A percentile compares a stretch with the other conserved stretches of the same genome.
These are phyloP conservation scores for Pristionchus entomophagus DNA, from an alignment of 2,888 invertebrate genomes.

Conservation along the genomic window DNA sequence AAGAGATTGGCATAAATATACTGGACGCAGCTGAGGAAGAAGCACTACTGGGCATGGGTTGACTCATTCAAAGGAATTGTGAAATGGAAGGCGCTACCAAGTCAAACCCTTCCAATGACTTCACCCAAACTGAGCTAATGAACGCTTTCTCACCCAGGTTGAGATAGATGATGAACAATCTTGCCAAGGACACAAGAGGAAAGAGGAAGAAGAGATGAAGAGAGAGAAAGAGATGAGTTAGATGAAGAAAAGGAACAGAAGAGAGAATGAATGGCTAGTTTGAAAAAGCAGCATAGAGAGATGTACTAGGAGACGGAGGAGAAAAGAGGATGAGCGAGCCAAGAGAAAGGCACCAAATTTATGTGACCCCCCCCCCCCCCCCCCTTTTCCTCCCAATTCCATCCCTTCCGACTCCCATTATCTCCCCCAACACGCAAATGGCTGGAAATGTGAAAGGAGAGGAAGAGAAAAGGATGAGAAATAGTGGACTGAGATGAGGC, in stretches of 20 bases:
- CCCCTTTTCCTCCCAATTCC: conserved; percentile 7
- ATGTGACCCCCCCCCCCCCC: neutral
- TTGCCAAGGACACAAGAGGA: conserved; percentile 7
- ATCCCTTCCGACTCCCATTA: conserved; percentile 27
- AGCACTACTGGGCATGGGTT: neutral
- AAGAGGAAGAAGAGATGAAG: neutral
- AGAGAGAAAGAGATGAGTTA: neutral
- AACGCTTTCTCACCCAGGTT: conserved; percentile 16
- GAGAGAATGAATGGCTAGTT: neutral
- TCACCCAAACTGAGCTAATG: neutral
- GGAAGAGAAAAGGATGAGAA: neutral
- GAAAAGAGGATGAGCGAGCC: neutral
- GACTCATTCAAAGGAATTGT: neutral
- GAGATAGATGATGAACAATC: neutral
- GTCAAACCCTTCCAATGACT: neutral
- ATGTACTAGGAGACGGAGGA: conserved; percentile 9
- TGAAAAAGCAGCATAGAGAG: conserved; percentile 17
- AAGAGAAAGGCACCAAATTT: conserved; percentile 7
- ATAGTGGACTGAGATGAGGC: conserved; percentile 20
- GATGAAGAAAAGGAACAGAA: neutral
- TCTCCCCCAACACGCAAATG: conserved; percentile 13
- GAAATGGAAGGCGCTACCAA: neutral
- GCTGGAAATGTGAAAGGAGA: neutral
- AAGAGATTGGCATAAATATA: too few relatives aligned
- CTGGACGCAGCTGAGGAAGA: too few relatives aligned